Evolutionary conservation across 2,888 invertebrate species (phyloP), one percentile per base, ranked within the genome.

Genomic region (Tortricodes alternella): DNA sequence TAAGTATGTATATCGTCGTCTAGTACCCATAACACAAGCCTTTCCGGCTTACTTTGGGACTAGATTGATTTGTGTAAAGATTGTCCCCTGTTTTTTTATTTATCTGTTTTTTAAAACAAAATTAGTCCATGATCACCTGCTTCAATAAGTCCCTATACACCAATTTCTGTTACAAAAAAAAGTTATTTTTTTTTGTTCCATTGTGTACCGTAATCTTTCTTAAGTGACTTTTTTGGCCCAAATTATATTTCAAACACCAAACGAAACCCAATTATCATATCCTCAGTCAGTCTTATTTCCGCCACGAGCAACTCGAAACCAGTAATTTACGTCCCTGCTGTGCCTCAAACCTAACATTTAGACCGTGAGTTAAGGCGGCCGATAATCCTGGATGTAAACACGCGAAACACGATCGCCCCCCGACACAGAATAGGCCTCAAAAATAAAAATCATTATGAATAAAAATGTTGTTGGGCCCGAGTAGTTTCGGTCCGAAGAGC

Each of bases 361-460:
- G 76, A 70, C 89, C 89, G 90, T 90, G 90, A 86, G 85, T 74
- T 72, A 74, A 82, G 76, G 76, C 78, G 74, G 76, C 82, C 79
- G 89, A 88, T 89, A 89, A 83, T 81, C 80, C 83, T 76, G 83
- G 79, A 85, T 85, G 86, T 89, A 83, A 86, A 86, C 89, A 89
- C 87, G 89, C 86, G 81, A 86, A 88, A 87, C 90, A 89, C 90
- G 90, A 89, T 85, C 85, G 83, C 82, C 81, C 74, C 74, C 70
- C 69, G 72, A 69, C 72, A 50, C 62, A 59, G 58, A 55, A 62
- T 51, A 43, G 35, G 38, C 53, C 55, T 55, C 34, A 11, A 41
- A 51, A 27, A 43, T 49, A 43, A 39, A 46, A 39, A 34, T 16
- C 11, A 35, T 52, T 34, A 27, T 43, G 43, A 48, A 16, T 16